Base-by-base conservation (phyloP, 2,113 vertebrate genomes). In the Apistogramma diplotaenia region DNA sequence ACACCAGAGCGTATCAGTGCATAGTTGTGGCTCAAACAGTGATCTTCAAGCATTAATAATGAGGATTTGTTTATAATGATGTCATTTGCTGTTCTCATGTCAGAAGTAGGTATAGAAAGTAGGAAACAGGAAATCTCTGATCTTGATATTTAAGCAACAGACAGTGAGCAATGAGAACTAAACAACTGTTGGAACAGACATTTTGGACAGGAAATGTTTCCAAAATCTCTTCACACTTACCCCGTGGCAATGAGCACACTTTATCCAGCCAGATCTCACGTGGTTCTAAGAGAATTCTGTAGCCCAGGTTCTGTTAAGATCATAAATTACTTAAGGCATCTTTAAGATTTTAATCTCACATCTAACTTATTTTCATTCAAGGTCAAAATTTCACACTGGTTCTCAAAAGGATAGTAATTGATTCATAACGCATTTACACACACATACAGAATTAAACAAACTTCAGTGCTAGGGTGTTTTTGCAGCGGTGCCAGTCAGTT, bases 401-500 rank as follows among this genome's bases (percentile, higher is more conserved):
- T 72, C 29, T 76, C 23, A 54, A 31, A 78, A 54, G 55, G 37
- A 73, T 11, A 60, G 12, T 0, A 21, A 25, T 1, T 51, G 57
- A 74, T 71, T 8, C n/a, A 16, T 33, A 43, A 60, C 33, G 43
- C 23, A 75, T 19, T 40, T 12, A 21, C 18, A 25, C 43, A 37
- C 61, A 53, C n/a, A 9, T 58, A 56, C 16, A 19, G 35, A 81
- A 12, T 12, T 55, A 86, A 86, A 78, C 78, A 83, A 85, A 86
- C 51, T 76, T 77, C 85, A 74, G 79, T 54, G 55, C 65, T 6
- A 27, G 29, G 2, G 31, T 58, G 77, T 54, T 55, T 77, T 46
- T 27, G 65, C 59, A 74, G 33, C 72, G 37, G 35, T n/a, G 58
- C 49, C 37, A 72, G 80, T 74, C 59, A 74, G 40, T 82, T 83